Base-by-base conservation (phyloP, 2,797 vertebrate genomes). In the Molossus alvarezi region DNA sequence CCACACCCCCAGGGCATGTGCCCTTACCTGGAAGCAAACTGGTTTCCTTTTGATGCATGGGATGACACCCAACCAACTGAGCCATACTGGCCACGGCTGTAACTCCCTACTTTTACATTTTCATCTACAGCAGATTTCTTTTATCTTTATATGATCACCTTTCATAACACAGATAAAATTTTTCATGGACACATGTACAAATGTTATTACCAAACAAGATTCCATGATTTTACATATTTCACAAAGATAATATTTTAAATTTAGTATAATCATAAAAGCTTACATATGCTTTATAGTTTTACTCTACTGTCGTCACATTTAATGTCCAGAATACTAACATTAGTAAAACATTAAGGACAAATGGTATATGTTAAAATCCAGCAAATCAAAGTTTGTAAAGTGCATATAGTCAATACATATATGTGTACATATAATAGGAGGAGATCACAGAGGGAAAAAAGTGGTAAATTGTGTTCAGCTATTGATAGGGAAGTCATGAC, bases 261-360 rank as follows among this genome's bases (percentile, higher is more conserved):
- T 14, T 41, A 51, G 27, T 75, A 53, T 88, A 77, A 77, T 89
- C n/a, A 84, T 90, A 41, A 77, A 88, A 71, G 17, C 55, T 83
- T 76, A 75, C 1, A 82, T 60, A 67, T 58, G 51, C 21, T 80
- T 88, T 83, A 10, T 14, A 82, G 82, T 20, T 76, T 81, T 77
- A 55, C 53, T 17, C 9, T 64, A 57, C 6, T 77, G 11, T 55
- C 21, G 48, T 37, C n/a, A 64, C 84, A 71, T 51, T 83, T 92
- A 60, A 60, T 51, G 6, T 48, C 25, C 13, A 69, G 29, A 60
- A 90, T 71, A 77, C n/a, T 60, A 53, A 53, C 1, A 82, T 48
- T 57, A 81, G 0, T 51, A 83, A 93, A 81, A 37, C 21, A 33
- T 37, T 58, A 62, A 33, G 27, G 58, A 0, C 57, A 80, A 86